phyloP scores from a whole-genome alignment of 2,888 invertebrate genomes.

The Tillus elongatus region DNA sequence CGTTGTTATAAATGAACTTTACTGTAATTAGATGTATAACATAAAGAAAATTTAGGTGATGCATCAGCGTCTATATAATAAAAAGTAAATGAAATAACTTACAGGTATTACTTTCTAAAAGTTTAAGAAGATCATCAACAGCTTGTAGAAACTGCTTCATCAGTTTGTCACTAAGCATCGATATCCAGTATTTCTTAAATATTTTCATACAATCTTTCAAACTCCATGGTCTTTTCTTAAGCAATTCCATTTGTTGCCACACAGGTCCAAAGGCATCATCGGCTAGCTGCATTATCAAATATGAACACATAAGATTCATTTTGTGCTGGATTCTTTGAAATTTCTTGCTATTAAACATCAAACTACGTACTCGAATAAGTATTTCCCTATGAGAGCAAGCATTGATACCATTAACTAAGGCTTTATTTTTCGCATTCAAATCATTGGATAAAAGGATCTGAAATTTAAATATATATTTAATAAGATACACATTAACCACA shows the following conservation, averaged over 20 bases:
- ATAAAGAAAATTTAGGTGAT: too few relatives aligned
- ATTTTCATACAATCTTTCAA: slow-evolving; percentile 47
- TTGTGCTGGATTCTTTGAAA: slow-evolving; percentile 24
- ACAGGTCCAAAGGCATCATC: slow-evolving; percentile 47
- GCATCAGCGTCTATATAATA: too few relatives aligned
- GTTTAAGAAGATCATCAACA: slow-evolving; percentile 26
- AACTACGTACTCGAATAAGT: slow-evolving; percentile 19
- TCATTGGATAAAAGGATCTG: slow-evolving; percentile 52
- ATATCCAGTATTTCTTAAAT: slow-evolving; percentile 51
- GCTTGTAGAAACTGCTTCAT: slow-evolving; percentile 33
- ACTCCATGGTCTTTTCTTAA: slow-evolving; percentile 49
- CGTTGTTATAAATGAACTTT: too few relatives aligned
- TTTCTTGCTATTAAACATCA: slow-evolving; percentile 11
- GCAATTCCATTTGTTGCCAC: slow-evolving; percentile 47
- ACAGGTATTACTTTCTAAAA: too few relatives aligned
- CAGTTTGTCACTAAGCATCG: slow-evolving; percentile 46
- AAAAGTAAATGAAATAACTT: too few relatives aligned
- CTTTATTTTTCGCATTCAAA: slow-evolving; percentile 51
- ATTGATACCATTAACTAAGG: slow-evolving; percentile 43
- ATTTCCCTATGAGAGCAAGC: slow-evolving; percentile 30
- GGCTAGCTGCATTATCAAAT: slow-evolving; percentile 47
- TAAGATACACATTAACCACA: too few relatives aligned
- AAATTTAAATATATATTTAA: too few relatives aligned
- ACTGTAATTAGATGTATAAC: too few relatives aligned
- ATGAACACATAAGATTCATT: slow-evolving; percentile 28